Conservation (phyloP, 2,888 invertebrate genomes). For the Acanthosepion esculentum region DNA sequence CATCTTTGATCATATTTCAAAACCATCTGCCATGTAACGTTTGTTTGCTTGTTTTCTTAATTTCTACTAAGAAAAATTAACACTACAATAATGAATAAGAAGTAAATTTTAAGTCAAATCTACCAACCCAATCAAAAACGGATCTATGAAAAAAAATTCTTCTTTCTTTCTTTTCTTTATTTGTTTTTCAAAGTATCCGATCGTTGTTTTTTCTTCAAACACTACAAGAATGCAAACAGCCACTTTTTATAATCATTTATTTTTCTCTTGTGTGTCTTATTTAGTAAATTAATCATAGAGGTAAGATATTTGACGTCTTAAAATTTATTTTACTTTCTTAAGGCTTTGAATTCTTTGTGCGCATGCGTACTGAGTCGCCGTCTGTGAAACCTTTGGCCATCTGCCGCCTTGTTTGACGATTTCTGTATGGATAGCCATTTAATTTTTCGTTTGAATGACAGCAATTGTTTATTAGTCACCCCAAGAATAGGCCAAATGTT, state of each 20-base stretch:
- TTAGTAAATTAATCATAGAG: background rate
- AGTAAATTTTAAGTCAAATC: background rate
- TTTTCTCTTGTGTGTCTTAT: background rate
- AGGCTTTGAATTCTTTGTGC: background rate
- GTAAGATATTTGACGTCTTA: background rate
- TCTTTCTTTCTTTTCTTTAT: background rate
- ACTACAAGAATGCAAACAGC: background rate
- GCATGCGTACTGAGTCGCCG: background rate
- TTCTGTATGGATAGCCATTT: conserved; percentile 12
- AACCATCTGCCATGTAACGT: background rate
- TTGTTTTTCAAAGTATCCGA: background rate
- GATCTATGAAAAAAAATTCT: background rate
- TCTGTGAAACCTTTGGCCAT: conserved; percentile 16
- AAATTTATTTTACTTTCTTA: background rate
- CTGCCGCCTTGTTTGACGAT: background rate
- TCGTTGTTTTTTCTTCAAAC: background rate
- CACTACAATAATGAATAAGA: background rate
- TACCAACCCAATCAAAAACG: background rate
- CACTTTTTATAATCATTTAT: background rate
- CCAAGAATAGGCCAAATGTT: conserved; percentile 18
- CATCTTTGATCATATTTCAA: background rate
- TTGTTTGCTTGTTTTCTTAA: background rate
- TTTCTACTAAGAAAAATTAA: background rate
- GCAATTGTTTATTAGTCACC: background rate
- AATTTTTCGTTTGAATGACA: conserved; percentile 33